Evolutionary conservation across 2,797 vertebrate genomes (phyloP), one percentile per base, ranked within the genome.

Genomic region (Australoheros facetus): DNA sequence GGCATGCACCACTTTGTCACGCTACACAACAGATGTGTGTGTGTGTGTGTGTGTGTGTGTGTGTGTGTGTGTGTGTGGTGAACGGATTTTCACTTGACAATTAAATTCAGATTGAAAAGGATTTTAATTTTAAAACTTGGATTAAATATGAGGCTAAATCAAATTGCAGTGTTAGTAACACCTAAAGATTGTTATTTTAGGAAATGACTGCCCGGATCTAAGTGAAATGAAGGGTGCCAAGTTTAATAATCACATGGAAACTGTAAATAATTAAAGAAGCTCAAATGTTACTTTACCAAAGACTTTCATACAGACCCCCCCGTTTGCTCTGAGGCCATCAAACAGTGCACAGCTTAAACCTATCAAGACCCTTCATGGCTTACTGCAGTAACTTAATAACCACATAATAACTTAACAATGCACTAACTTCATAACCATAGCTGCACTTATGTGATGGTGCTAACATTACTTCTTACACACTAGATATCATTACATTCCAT

Each of bases 1-100:
- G 72, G 71, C 57, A n/a, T 19, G 59, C 64, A 21, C 11, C 6
- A 4, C 84, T 77, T 66, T 12, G 73, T 69, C 17, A 66, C 42
- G 2, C 70, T 75, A 32, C 62, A 57, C 66, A 48, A 58, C 77
- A 62, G 54, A 53, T 28, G 60, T 0, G 5, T 56, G 57, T 30
- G 16, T 42, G 34, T 69, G 62, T 69, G 62, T 69, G 62, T 69
- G 62, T 32, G 5, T 32, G 32, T 32, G 32, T 32, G 32, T 32
- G 30, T 32, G 30, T 32, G 5, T 34, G 4, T 62, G 59, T 62
- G 16, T 26, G 54, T 16, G 16, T 3, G 45, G 64, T 59, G 19
- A 81, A 72, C 28, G 17, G 39, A 14, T 45, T 73, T 30, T 57
- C 10, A 30, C 11, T 60, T 60, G 21, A 39, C 8, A 11, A 21